Evolutionary conservation across 2,113 vertebrate genomes (phyloP).

Genomic region (Sigmodon hispidus): DNA sequence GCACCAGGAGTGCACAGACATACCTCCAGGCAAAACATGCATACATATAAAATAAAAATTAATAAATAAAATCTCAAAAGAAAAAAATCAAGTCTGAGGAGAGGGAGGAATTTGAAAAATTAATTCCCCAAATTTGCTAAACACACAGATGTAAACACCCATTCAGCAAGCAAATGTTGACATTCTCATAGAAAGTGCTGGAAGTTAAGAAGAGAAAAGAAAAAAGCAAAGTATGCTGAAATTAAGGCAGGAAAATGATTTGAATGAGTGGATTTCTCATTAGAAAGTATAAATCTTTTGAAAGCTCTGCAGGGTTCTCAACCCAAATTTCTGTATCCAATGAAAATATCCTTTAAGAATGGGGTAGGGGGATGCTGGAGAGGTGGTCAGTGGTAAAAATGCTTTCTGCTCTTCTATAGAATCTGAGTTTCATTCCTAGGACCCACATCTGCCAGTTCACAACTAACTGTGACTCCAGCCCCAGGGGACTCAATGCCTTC

Average conservation of each 20-base stretch:
- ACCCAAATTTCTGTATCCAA: not conserved
- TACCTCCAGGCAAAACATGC: not conserved
- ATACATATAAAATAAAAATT: not conserved
- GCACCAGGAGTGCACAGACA: not conserved
- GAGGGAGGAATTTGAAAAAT: not conserved
- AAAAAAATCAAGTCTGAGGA: not conserved
- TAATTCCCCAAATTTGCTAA: not conserved
- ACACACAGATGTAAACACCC: not conserved
- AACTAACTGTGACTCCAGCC: not conserved
- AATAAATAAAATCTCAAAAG: not conserved
- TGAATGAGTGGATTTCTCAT: conserved; percentile 43
- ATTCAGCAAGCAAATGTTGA: not conserved
- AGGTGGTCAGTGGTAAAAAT: not conserved
- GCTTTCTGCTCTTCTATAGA: not conserved
- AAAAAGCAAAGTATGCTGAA: not conserved
- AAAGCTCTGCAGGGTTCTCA: not conserved
- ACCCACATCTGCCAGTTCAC: not conserved
- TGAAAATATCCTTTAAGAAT: not conserved
- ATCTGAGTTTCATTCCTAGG: not conserved
- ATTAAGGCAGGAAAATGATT: not conserved
- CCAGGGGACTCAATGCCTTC: not conserved
- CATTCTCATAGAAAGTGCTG: not conserved
- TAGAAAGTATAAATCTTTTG: not conserved
- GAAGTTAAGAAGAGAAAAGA: not conserved
- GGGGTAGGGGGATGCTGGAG: not conserved